A percentile compares a stretch with the other conserved stretches of the same genome.
phyloP scores from a whole-genome alignment of 2,113 vertebrate genomes.

The Nothoprocta pentlandii region DNA sequence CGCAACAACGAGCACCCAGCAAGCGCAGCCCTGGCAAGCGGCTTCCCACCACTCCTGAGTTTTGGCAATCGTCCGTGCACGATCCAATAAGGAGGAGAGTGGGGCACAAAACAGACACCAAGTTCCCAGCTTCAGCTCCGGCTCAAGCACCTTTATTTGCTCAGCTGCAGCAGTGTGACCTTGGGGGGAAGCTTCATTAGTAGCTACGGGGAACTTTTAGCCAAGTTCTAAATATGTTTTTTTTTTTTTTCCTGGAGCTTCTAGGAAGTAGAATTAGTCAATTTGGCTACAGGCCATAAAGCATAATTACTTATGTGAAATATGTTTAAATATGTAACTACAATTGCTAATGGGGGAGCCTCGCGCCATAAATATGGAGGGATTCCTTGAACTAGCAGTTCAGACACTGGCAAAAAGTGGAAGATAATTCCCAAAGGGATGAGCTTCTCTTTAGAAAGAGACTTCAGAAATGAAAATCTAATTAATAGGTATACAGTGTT shows the following conservation, averaged over 20 bases:
- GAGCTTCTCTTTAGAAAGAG: slow-evolving; percentile 43
- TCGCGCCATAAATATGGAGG: slow-evolving; percentile 14
- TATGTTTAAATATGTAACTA: slow-evolving; percentile 73
- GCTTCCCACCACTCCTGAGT: neutral
- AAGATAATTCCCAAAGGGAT: slow-evolving; percentile 44
- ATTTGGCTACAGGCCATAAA: slow-evolving; percentile 71
- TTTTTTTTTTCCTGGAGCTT: slow-evolving; percentile 54
- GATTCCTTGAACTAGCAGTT: slow-evolving; percentile 30
- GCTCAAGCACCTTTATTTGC: slow-evolving; percentile 22
- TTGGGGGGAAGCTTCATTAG: neutral
- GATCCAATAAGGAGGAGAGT: neutral
- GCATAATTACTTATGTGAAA: slow-evolving; percentile 69
- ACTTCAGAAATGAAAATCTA: neutral
- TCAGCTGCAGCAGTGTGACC: slow-evolving; percentile 31
- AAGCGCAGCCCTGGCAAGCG: neutral
- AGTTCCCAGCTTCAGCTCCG: neutral
- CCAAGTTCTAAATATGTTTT: slow-evolving; percentile 61
- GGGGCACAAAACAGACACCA: neutral
- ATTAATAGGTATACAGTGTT: neutral
- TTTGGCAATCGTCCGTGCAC: neutral
- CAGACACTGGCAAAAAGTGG: neutral
- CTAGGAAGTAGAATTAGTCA: slow-evolving; percentile 67
- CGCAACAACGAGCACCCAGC: neutral
- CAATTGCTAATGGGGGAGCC: slow-evolving; percentile 54
- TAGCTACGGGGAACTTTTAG: slow-evolving; percentile 56